Evolutionary conservation across 2,797 vertebrate species (phyloP).

Genomic region (Pangasius macronema): DNA sequence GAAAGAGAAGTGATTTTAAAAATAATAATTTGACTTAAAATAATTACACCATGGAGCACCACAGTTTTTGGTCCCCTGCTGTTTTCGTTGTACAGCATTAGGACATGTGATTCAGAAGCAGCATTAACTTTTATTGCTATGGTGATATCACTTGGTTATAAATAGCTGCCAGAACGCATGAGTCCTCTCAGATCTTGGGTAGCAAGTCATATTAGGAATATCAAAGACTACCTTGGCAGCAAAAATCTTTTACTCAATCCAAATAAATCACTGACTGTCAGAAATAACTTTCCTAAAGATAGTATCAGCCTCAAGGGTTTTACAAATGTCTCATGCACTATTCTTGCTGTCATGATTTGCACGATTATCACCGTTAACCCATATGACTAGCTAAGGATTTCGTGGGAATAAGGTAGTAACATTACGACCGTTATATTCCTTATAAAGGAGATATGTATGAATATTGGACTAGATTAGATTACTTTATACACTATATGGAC

Average conservation of each 20-base stretch:
- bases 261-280: not conserved
- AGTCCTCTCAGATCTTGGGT: not conserved
- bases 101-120: not conserved
- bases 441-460: too few species aligned
- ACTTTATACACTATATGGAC: not conserved
- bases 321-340: not conserved
- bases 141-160: not conserved
- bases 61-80: not conserved
- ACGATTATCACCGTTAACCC: not conserved
- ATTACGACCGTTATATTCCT: too few species aligned
- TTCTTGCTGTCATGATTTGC: conserved; percentile 5
- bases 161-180: not conserved
- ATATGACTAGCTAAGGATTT: not conserved
- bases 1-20: not conserved
- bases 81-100: not conserved
- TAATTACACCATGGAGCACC: not conserved
- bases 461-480: not conserved
- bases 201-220: not conserved
- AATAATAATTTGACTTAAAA: not conserved
- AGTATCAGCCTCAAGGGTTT: not conserved
- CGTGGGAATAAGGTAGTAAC: too few species aligned
- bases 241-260: not conserved
- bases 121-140: not conserved
- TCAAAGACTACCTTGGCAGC: not conserved
- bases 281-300: conserved; percentile 1